Evolutionary conservation across 1,140 invertebrate genomes (phyloP), one percentile per base, ranked within the genome.

Genomic region (Drosophila watanabei): DNA sequence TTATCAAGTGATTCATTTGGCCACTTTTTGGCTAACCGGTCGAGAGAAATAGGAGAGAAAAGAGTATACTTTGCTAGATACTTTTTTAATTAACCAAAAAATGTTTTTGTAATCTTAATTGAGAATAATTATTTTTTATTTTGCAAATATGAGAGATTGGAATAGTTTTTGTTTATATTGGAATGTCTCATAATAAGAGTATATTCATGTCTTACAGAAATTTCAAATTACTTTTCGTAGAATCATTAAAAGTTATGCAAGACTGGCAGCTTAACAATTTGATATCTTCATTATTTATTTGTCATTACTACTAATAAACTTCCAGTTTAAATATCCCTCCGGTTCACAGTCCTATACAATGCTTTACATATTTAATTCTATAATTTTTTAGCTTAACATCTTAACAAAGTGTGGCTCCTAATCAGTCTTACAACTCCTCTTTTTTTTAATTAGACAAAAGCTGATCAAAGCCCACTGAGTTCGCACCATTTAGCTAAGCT

Each of bases 401-500:
- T 43, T 10, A 18, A 1, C 18, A 7, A 4, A 4, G 18, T 16
- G 10, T 33, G n/a, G 3, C 3, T 20, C 0, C 4, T 10, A 24
- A 9, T 8, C 13, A 20, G 0, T 9, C 20, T 33, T 20, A 18
- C 1, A 24, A 37, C 13, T 24, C 4, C 2, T n/a, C 14, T 11
- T 37, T 5, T 5, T 45, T 51, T 10, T 45, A 66, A 79, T 62
- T 78, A 64, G 52, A 54, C 64, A 72, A 82, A 82, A 75, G 37
- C 69, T 65, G 65, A 64, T 69, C 75, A 80, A 59, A 52, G 52
- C 41, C 60, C 65, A 77, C 70, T 62, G 49, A 52, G 57, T 51
- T 76, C 70, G 75, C 70, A 63, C 48, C 78, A 79, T 81, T 89
- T 81, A 70, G 48, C 86, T 72, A 85, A 89, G 85, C 86, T 89